Percentiles rank a stretch among this genome's conserved stretches.
These are phyloP conservation scores for Machaerirhynchus nigripectus DNA, from an alignment of 2,113 vertebrate genomes.

Conservation along the genomic window DNA sequence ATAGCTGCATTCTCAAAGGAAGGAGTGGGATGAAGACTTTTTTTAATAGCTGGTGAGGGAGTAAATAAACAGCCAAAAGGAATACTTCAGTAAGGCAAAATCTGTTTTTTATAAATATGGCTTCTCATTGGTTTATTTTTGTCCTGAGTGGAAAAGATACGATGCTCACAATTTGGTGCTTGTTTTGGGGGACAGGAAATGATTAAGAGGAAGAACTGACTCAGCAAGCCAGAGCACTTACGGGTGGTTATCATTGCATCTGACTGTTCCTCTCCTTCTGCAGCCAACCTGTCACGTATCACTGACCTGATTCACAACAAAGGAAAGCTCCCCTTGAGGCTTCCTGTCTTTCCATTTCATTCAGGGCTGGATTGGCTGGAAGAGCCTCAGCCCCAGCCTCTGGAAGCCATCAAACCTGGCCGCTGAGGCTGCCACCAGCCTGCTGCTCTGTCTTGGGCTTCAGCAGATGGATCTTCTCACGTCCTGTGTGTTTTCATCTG, in stretches of 20 bases:
- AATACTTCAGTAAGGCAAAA: neutral
- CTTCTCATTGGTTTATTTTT: neutral
- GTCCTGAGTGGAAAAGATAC: fast-evolving
- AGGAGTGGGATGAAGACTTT: neutral
- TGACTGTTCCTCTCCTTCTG: neutral
- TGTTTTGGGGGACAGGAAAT: neutral
- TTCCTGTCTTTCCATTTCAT: neutral
- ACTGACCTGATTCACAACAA: neutral
- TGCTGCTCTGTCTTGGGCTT: neutral
- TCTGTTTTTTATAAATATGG: neutral
- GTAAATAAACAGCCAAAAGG: neutral
- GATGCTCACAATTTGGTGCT: neutral
- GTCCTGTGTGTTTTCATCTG: neutral
- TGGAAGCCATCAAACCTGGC: neutral
- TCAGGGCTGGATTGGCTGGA: neutral
- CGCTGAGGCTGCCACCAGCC: neutral
- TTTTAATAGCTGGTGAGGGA: neutral
- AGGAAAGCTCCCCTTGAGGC: neutral
- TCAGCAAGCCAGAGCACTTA: neutral
- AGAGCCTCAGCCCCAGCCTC: neutral
- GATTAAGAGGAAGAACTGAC: neutral
- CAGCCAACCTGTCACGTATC: neutral
- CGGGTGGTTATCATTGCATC: neutral
- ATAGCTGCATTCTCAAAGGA: neutral
- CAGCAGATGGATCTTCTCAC: neutral